Conservation (phyloP, 2,113 vertebrate species). For the Elachura formosa region DNA sequence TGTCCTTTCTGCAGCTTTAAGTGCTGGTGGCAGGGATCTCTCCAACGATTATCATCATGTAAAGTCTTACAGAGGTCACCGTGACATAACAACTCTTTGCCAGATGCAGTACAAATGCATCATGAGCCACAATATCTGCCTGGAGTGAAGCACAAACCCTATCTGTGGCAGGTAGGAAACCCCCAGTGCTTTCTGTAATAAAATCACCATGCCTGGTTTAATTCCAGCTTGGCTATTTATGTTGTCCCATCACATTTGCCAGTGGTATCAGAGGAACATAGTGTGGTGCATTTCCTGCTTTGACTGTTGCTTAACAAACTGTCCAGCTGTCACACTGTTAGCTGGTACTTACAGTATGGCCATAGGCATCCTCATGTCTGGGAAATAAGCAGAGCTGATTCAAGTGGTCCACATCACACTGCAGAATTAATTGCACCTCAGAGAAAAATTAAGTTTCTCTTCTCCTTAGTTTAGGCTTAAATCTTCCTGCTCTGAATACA, state of each 20-base stretch:
- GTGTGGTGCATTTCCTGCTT: background rate
- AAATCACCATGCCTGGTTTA: background rate
- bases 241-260: background rate
- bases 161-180: background rate
- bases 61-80: background rate
- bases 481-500: background rate
- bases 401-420: background rate
- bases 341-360: background rate
- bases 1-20: background rate
- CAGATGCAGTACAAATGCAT: accelerated
- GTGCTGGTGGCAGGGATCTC: background rate
- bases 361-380: background rate
- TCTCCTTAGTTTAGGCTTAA: background rate
- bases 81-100: background rate
- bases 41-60: background rate
- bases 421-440: background rate
- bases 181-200: background rate
- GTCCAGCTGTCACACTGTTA: background rate
- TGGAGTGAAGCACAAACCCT: background rate
- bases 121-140: background rate
- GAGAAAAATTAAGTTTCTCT: background rate
- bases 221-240: background rate
- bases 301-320: background rate
- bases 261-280: background rate
- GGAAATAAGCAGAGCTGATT: background rate